Base-by-base conservation (phyloP, 2,888 invertebrate genomes). In the Pediacus dermestoides region DNA sequence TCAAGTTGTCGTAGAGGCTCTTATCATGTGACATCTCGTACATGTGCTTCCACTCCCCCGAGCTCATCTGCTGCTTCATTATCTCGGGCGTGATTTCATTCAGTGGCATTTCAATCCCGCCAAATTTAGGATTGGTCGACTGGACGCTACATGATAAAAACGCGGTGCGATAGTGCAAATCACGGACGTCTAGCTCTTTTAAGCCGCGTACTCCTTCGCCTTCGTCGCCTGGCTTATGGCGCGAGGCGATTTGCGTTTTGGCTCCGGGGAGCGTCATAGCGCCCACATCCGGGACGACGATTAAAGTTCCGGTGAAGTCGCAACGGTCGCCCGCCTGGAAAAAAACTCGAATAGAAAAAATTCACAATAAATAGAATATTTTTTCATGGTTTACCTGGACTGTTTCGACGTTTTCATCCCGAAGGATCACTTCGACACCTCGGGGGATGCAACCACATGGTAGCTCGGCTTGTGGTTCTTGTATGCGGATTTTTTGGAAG, bases 21-120 rank as follows among this genome's bases (percentile, higher is more conserved):
- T 80, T 81, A 65, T 99, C 99, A 36, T 87, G 81, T n/a, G 90
- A 91, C 96, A 97, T 97, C 60, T 92, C 89, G 59, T 92, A 94
- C 39, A 97, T 84, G 71, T 89, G 91, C 58, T 90, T 85, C 92
- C 95, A 95, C 61, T 96, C 94, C 12, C 82, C 81, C 38, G 88
- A 88, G 0, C 89, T 86, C 93, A 96, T 94, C 67, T 91, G 92
- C 53, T 88, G 88, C 59, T 88, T 85, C 81, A 95, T 88, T 54
- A 86, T 82, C 61, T 94, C 93, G 1, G 89, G 88, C 0, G 93
- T 90, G 34, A 94, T 79, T 55, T 94, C 91, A 38, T 92, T 31
- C 9, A 89, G 80, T 1, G 82, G 80, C 58, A 88, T 69, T 52
- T 92, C 91, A 0, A 83, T 81, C 1, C 88, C 88, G 9, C 93